These are phyloP conservation scores for Lates japonicus DNA, from an alignment of 2,797 vertebrate species.

Conservation along the genomic window DNA sequence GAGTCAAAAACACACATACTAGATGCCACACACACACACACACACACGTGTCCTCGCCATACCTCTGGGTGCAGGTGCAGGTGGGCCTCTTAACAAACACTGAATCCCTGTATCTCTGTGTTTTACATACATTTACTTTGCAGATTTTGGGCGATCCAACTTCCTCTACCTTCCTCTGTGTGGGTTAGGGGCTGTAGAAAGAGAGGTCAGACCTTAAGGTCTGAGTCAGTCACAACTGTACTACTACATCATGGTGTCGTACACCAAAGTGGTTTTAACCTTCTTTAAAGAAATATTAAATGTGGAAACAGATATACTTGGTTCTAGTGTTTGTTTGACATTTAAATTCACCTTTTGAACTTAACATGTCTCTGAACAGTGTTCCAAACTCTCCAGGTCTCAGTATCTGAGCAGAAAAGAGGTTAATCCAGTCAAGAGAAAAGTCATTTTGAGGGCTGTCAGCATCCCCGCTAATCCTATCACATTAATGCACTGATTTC, in stretches of 20 bases:
- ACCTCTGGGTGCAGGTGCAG: neutral
- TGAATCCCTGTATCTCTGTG: no score
- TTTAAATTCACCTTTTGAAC: neutral
- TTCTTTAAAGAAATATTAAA: no score
- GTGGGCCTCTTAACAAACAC: conserved; percentile 9
- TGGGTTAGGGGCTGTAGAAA: no score
- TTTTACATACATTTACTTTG: no score
- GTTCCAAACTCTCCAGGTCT: neutral
- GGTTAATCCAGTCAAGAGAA: conserved; percentile 46
- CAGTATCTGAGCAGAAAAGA: conserved; percentile 15
- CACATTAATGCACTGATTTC: conserved; percentile 44
- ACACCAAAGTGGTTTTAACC: no score
- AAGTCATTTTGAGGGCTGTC: conserved; percentile 37
- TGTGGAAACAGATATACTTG: no score
- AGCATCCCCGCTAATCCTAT: conserved; percentile 54
- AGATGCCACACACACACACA: neutral
- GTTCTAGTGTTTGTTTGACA: neutral
- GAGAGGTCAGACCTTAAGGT: no score
- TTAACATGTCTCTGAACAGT: neutral
- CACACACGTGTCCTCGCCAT: neutral
- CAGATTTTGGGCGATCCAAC: no score
- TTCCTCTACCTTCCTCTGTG: no score
- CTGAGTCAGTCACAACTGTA: no score
- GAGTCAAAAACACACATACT: conserved; percentile 70
- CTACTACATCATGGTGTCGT: no score